phyloP scores from a whole-genome alignment of 2,113 vertebrate genomes.

The Podocnemis expansa region DNA sequence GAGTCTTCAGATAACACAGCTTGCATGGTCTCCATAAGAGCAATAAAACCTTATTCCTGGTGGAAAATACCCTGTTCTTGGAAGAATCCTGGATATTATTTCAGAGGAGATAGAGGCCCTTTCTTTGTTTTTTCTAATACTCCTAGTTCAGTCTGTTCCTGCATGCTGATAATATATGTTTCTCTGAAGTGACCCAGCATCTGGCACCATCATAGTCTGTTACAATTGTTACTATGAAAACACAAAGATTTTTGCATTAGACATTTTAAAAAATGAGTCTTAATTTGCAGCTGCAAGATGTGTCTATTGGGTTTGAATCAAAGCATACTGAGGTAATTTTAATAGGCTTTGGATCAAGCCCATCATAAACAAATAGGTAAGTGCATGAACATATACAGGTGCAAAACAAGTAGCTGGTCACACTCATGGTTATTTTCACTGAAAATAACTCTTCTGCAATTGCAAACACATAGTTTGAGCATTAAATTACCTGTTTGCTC shows the following conservation, averaged over 20 bases:
- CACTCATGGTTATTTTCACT: background rate
- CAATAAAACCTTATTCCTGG: constrained; percentile 48
- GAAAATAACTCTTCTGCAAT: background rate
- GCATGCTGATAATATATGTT: constrained; percentile 69
- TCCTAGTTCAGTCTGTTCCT: constrained; percentile 64
- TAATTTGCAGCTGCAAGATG: constrained; percentile 52
- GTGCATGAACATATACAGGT: background rate
- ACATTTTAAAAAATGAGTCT: constrained; percentile 46
- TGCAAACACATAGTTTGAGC: background rate
- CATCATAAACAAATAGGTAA: constrained; percentile 5
- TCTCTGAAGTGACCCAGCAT: constrained; percentile 60
- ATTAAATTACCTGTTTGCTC: background rate
- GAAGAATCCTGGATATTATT: constrained; percentile 64
- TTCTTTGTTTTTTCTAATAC: constrained; percentile 70
- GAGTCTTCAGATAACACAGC: constrained; percentile 30
- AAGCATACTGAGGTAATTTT: constrained; percentile 49
- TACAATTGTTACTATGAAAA: constrained; percentile 69
- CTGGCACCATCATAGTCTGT: constrained; percentile 66
- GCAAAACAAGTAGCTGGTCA: constrained; percentile 19
- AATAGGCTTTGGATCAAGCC: background rate
- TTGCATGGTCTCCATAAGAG: background rate
- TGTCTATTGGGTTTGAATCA: constrained; percentile 53
- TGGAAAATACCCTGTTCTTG: constrained; percentile 60
- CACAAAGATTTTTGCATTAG: constrained; percentile 45
- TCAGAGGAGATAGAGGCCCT: constrained; percentile 60